phyloP scores from a whole-genome alignment of 1,140 invertebrate genomes.

The Camponotus pennsylvanicus region DNA sequence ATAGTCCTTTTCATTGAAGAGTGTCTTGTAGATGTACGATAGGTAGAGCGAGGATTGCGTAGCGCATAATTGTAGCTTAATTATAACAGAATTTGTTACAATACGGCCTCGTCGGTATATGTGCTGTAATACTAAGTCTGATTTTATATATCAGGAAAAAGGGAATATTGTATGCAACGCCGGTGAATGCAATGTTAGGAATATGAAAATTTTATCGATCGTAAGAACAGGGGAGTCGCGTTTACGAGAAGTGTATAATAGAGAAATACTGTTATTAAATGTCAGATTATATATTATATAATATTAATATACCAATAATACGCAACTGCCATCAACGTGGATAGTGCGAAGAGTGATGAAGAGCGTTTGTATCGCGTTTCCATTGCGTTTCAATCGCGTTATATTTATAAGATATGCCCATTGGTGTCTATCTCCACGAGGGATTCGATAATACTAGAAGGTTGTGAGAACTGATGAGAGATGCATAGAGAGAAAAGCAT shows the following conservation, averaged over 20 bases:
- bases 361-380: constrained; percentile 41
- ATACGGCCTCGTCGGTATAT: constrained; percentile 53
- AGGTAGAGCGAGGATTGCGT: constrained; percentile 38
- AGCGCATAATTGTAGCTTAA: constrained; percentile 50
- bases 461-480: constrained; percentile 21
- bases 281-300: constrained; percentile 50
- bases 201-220: constrained; percentile 72
- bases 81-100: constrained; percentile 69
- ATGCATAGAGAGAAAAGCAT: neutral
- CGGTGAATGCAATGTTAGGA: constrained; percentile 65
- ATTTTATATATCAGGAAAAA: constrained; percentile 77
- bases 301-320: constrained; percentile 68
- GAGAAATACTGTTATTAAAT: constrained; percentile 62
- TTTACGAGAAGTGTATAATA: constrained; percentile 42
- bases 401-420: constrained; percentile 30
- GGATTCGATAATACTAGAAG: constrained; percentile 25
- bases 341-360: constrained; percentile 35
- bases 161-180: constrained; percentile 46
- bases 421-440: constrained; percentile 27
- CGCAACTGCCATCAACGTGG: constrained; percentile 69
- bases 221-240: neutral
- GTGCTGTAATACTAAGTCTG: constrained; percentile 74
- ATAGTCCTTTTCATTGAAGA: constrained; percentile 42
- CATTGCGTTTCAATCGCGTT: constrained; percentile 32
- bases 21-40: constrained; percentile 25